These are phyloP conservation scores for Styela plicata DNA, from an alignment of 23 tunicate genomes.

Conservation along the genomic window DNA sequence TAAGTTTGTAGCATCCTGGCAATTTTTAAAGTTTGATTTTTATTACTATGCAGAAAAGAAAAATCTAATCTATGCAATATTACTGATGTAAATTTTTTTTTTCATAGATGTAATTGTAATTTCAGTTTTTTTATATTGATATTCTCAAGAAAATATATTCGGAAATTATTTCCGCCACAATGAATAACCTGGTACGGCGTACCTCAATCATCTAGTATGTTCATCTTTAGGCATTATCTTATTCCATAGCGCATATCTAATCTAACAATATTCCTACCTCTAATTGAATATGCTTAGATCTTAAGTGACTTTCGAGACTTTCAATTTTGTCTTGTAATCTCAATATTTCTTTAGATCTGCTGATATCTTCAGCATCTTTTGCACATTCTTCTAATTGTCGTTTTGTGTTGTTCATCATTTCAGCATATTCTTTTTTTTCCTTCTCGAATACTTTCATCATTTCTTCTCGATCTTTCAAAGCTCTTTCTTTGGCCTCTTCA, in stretches of 20 bases:
- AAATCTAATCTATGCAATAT: too few species aligned
- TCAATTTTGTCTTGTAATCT: conserved; percentile 20
- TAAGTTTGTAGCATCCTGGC: conserved; percentile 47
- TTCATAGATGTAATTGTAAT: too few species aligned
- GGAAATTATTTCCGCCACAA: too few species aligned
- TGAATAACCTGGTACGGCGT: too few species aligned
- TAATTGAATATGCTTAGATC: conserved; percentile 23
- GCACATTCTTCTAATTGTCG: conserved; percentile 12
- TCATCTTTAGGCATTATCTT: too few species aligned
- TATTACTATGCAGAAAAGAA: too few species aligned
- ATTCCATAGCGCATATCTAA: too few species aligned
- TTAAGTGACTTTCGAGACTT: conserved; percentile 12
- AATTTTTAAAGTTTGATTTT: too few species aligned
- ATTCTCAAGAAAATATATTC: too few species aligned
- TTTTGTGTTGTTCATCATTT: conserved; percentile 42
- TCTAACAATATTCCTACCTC: conserved; percentile 4
- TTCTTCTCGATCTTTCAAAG: conserved; percentile 51
- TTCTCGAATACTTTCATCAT: conserved; percentile 42
- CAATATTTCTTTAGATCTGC: neutral
- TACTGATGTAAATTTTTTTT: too few species aligned
- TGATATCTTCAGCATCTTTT: neutral
- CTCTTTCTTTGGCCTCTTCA: conserved; percentile 50
- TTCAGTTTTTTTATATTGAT: too few species aligned
- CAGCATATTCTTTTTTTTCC: conserved; percentile 60
- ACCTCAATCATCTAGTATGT: too few species aligned